phyloP scores from a whole-genome alignment of 1,140 invertebrate species.

The Ctenoplectra terminalis region DNA sequence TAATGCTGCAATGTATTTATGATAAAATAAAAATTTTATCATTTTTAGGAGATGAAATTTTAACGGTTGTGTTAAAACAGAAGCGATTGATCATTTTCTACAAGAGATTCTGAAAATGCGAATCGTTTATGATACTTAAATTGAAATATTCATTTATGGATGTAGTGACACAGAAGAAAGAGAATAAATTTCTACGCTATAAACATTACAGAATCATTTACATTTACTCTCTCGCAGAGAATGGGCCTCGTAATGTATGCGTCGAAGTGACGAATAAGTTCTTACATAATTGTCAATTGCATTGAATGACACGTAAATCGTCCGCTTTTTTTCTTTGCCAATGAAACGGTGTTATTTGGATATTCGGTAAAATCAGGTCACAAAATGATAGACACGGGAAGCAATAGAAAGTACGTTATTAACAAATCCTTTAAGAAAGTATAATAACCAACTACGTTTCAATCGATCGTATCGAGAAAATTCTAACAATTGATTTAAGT shows the following conservation, averaged over 20 bases:
- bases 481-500: not conserved
- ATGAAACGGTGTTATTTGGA: not conserved
- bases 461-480: not conserved
- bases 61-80: no score
- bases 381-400: not conserved
- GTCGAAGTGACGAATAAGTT: not conserved
- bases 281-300: not conserved
- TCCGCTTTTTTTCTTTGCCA: not conserved
- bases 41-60: no score
- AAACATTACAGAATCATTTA: not conserved
- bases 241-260: not conserved
- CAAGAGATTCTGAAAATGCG: no score
- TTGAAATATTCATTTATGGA: not conserved
- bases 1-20: no score
- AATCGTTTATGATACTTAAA: no score
- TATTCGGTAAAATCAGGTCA: not conserved
- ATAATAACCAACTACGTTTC: not conserved
- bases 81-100: no score
- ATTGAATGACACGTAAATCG: not conserved
- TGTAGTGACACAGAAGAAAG: not conserved
- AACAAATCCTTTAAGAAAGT: not conserved
- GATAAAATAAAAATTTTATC: no score
- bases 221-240: not conserved
- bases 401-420: slow-evolving; percentile 40
- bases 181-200: no score